phyloP scores from a whole-genome alignment of 2,797 vertebrate species.

The Busarellus nigricollis region DNA sequence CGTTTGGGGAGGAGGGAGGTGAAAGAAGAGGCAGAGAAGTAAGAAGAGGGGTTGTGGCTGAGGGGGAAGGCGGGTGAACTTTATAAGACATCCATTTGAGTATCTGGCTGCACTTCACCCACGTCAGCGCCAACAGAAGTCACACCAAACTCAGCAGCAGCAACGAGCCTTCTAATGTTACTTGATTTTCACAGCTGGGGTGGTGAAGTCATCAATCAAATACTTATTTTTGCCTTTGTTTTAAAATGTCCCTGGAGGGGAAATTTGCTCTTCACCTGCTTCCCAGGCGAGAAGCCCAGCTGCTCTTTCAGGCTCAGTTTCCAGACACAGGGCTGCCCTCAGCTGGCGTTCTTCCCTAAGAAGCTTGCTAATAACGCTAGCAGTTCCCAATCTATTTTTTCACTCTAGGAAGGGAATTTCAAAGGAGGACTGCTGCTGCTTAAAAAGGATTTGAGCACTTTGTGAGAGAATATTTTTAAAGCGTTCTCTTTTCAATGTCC shows the following conservation, averaged over 20 bases:
- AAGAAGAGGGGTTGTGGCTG: neutral
- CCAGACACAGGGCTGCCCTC: neutral
- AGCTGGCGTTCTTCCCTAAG: neutral
- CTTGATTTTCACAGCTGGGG: neutral
- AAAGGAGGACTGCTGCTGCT: neutral
- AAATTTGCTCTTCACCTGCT: slow-evolving; percentile 21
- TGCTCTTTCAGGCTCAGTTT: neutral
- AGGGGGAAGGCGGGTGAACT: neutral
- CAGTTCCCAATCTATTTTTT: neutral
- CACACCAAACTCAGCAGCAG: neutral
- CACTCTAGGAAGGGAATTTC: neutral
- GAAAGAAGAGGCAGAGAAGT: neutral
- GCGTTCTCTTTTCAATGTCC: fast-evolving
- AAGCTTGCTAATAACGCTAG: neutral
- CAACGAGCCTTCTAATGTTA: neutral
- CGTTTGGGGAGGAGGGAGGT: neutral
- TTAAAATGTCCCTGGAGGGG: neutral
- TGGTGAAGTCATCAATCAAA: neutral
- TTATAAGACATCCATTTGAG: neutral
- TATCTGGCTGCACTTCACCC: neutral
- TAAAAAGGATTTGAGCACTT: neutral
- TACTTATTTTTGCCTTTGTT: neutral
- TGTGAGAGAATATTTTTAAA: neutral
- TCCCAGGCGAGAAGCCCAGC: neutral
- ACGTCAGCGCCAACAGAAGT: neutral